These are phyloP conservation scores for Trissolcus japonicus DNA, from an alignment of 2,888 invertebrate species.

Conservation along the genomic window DNA sequence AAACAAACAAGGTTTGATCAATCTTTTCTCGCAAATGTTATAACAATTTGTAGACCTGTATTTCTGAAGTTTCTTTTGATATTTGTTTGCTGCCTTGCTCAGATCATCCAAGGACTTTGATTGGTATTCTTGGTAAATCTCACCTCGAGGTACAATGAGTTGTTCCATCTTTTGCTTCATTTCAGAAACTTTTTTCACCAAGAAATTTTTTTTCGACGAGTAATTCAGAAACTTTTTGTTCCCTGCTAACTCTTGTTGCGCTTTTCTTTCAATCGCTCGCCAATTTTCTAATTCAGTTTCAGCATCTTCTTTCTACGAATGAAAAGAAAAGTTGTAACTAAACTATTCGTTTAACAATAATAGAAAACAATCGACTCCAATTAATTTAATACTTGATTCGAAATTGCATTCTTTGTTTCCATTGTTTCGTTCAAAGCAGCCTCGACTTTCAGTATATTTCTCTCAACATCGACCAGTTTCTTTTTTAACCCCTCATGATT, in stretches of 20 bases:
- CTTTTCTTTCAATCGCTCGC: constrained; percentile 90
- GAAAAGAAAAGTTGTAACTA: not conserved
- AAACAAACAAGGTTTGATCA: too few relatives aligned
- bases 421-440: constrained; percentile 89
- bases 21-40: too few relatives aligned
- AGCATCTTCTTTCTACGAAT: constrained; percentile 81
- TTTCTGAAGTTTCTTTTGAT: constrained; percentile 97
- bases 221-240: constrained; percentile 97
- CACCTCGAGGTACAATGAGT: constrained; percentile 93
- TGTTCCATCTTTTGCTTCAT: constrained; percentile 97
- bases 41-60: constrained; percentile 77
- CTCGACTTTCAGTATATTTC: constrained; percentile 88
- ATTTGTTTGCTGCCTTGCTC: constrained; percentile 96
- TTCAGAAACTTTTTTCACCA: constrained; percentile 96
- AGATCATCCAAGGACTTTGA: constrained; percentile 88
- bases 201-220: constrained; percentile 93
- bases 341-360: not conserved
- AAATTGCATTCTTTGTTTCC: constrained; percentile 83
- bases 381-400: constrained; percentile 77
- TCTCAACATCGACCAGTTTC: constrained; percentile 88
- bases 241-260: constrained; percentile 96
- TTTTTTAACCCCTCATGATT: constrained; percentile 89
- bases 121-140: constrained; percentile 89
- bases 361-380: too few relatives aligned
- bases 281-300: constrained; percentile 88